phyloP scores from a whole-genome alignment of 2,888 invertebrate species.

The Pseudoips prasinana region DNA sequence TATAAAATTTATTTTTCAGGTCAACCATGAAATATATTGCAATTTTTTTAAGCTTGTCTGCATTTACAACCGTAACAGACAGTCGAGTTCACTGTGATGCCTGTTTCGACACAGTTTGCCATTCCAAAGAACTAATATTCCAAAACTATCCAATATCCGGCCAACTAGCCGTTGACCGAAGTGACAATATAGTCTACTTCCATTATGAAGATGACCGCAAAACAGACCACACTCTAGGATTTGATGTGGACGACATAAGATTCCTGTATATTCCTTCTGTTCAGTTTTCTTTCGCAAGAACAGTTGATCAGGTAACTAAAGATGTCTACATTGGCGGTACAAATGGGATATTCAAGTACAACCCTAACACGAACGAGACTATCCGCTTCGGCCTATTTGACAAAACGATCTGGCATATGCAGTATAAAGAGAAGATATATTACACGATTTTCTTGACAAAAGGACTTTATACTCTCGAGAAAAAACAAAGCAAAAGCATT shows the following conservation, averaged over 20 bases:
- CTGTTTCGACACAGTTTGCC: constrained; percentile 56
- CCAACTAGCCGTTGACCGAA: constrained; percentile 58
- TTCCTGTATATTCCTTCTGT: constrained; percentile 44
- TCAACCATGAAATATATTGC: constrained; percentile 31
- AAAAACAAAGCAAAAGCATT: constrained; percentile 41
- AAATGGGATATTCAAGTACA: constrained; percentile 52
- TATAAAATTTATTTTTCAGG: constrained; percentile 24
- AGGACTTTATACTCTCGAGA: constrained; percentile 46
- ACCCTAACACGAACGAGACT: constrained; percentile 38
- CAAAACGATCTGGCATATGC: constrained; percentile 61
- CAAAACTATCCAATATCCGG: constrained; percentile 51
- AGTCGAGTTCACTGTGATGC: constrained; percentile 47
- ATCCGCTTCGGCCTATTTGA: constrained; percentile 41
- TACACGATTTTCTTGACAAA: constrained; percentile 47
- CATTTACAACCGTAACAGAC: constrained; percentile 15
- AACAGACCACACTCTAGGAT: constrained; percentile 50
- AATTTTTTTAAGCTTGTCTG: constrained; percentile 20
- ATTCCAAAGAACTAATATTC: constrained; percentile 47
- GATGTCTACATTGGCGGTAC: constrained; percentile 55
- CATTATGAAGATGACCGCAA: constrained; percentile 47
- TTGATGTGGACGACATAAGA: constrained; percentile 50
- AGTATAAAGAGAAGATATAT: constrained; percentile 52
- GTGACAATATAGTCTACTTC: constrained; percentile 53
- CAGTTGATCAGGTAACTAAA: constrained; percentile 51
- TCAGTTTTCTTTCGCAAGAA: constrained; percentile 55